Evolutionary conservation across 2,797 vertebrate species (phyloP), one percentile per base, ranked within the genome.

Genomic region (Orestias chungarensis): DNA sequence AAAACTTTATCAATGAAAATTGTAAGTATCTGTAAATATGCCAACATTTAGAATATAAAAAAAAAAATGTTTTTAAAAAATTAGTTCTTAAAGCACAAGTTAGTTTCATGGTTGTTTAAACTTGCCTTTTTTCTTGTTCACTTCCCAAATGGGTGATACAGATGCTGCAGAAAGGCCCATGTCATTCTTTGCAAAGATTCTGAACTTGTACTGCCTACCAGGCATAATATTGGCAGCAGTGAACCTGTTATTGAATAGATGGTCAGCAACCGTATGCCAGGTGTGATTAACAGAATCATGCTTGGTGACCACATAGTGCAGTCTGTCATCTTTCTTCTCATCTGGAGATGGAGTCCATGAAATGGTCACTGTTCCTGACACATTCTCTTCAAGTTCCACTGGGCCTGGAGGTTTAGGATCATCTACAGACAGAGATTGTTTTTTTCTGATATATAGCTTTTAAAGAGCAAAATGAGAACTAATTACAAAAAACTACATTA

Each of bases 111-210:
- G 38, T 3, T n/a, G 38, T 27, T 75, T 0, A 25, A 40, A 66
- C 27, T 10, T 59, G 2, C 97, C 95, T 88, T 94, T 96, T 76
- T 92, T 92, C 96, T 46, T 64, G 23, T 64, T 64, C 96, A 99
- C 66, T 96, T 75, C 59, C 73, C 73, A 75, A 66, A 52, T 95
- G 44, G 91, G 31, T 44, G 95, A 96, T 70, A 96, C 96, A 1
- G 95, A 94, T 0, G 94, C 94, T 27, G 83, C 74, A 71, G 97
- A 98, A 73, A 78, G 62, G 31, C 96, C 97, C 93, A 97, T 91
- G 81, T 93, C 93, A 4, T 96, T 99, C 87, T 96, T 96, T 74
- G 97, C 96, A 71, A 96, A 94, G n/a, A 98, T 95, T 1, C 95
- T 95, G 87, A 98, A 99, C 85, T 94, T 91, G 88, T 99, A 98